Percentiles rank a stretch among this genome's conserved stretches.
Evolutionary conservation across 2,888 invertebrate species (phyloP).

Genomic region (Lordiphosa andalusiaca): DNA sequence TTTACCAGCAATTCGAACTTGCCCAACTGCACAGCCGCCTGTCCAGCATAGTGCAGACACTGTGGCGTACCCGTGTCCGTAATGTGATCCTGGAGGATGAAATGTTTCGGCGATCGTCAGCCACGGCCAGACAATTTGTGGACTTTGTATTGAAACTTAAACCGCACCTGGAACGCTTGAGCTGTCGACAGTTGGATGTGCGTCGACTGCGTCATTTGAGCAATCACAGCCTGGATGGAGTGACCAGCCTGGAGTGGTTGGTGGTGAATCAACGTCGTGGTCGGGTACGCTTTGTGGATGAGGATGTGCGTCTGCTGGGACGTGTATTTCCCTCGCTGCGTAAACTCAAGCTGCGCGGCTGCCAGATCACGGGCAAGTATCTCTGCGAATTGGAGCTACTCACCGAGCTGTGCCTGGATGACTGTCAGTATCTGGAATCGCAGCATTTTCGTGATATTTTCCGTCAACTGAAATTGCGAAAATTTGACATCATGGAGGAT

Average conservation of each 20-base stretch:
- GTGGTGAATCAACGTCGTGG: slow-evolving; percentile 30
- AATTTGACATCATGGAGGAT: slow-evolving; percentile 73
- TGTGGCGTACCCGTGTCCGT: slow-evolving; percentile 61
- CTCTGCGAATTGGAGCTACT: slow-evolving; percentile 50
- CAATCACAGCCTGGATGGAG: slow-evolving; percentile 32
- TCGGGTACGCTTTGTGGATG: slow-evolving; percentile 58
- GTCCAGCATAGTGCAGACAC: slow-evolving; percentile 48
- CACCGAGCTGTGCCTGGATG: slow-evolving; percentile 54
- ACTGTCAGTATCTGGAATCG: slow-evolving; percentile 67
- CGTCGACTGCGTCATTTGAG: slow-evolving; percentile 49
- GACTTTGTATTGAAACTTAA: slow-evolving; percentile 50
- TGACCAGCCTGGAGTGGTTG: slow-evolving; percentile 55
- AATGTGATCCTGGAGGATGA: slow-evolving; percentile 51
- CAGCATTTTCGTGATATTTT: slow-evolving; percentile 66
- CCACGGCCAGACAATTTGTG: slow-evolving; percentile 41
- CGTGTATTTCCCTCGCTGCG: slow-evolving; percentile 58
- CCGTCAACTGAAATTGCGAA: slow-evolving; percentile 52
- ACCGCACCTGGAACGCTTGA: slow-evolving; percentile 51
- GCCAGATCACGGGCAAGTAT: slow-evolving; percentile 64
- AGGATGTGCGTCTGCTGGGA: slow-evolving; percentile 60
- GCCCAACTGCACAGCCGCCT: slow-evolving; percentile 58
- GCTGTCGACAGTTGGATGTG: slow-evolving; percentile 55
- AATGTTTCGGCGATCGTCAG: slow-evolving; percentile 31
- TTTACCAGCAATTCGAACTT: slow-evolving; percentile 62
- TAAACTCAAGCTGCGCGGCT: slow-evolving; percentile 54